Base-by-base conservation (phyloP, 1,140 invertebrate species). In the Euschistus heros region DNA sequence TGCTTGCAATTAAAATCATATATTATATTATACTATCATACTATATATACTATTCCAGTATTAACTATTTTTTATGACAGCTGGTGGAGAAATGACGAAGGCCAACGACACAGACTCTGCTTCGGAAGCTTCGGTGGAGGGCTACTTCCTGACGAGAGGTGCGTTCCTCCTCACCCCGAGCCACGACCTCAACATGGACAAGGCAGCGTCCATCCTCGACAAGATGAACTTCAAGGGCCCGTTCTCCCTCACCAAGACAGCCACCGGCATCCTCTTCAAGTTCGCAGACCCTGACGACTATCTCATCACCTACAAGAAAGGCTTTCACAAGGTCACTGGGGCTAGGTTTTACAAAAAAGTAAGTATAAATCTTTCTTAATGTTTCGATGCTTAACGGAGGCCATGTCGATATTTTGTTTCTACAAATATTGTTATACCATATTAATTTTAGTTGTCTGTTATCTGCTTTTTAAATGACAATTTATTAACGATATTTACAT, bases 261-360 rank as follows among this genome's bases (percentile, higher is more conserved):
- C 88, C 64, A 91, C 87, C 55, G 88, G 88, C n/a, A 89, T 91
- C 70, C 80, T 90, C 55, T 91, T 91, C 80, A 90, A 89, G 75
- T 90, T 91, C 76, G 88, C 86, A 68, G 85, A 86, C 74, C 86
- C 86, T 70, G 88, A 90, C 66, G 88, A 91, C 74, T 91, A 86
- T 75, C 86, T 88, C 75, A 85, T 86, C 73, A 87, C 90, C 44
- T 89, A 85, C 78, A 87, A 89, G 74, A 90, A 90, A 73, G 87
- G 87, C 15, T 91, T 91, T 76, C 88, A 90, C 74, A 89, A 89
- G 78, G 87, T 89, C 54, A 88, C 86, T 62, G 84, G 85, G 15
- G 85, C 85, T 10, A 79, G 85, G 62, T 87, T 86, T 72, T 87
- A 88, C 76, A 85, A 86, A 75, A 87, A 88, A 80, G 84, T 86